Evolutionary conservation across 1,140 invertebrate species (phyloP).

Genomic region (Scaptodrosophila lebanonensis): DNA sequence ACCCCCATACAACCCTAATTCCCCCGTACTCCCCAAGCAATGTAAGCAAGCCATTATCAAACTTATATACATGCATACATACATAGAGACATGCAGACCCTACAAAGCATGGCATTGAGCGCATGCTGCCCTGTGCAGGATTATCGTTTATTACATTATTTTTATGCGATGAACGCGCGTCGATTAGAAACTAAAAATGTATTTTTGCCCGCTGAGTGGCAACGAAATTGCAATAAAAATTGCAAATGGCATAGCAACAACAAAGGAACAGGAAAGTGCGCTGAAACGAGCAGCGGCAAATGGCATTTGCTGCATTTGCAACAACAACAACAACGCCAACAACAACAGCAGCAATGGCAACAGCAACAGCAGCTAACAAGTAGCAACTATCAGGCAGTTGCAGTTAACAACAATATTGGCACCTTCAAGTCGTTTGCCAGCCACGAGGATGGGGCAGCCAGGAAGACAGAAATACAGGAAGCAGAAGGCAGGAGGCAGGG

Average conservation of each 20-base stretch:
- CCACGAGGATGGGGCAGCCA: no score
- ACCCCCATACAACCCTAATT: background rate
- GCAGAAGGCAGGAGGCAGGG: no score
- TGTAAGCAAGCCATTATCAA: conserved; percentile 65
- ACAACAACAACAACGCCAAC: conserved; percentile 14
- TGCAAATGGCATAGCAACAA: conserved; percentile 14
- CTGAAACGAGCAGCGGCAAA: conserved; percentile 49
- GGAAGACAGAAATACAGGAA: no score
- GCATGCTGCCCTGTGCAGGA: conserved; percentile 52
- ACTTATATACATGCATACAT: conserved; percentile 30
- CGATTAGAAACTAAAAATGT: conserved; percentile 75
- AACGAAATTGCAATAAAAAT: conserved; percentile 66
- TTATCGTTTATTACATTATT: conserved; percentile 75
- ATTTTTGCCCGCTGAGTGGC: conserved; percentile 53
- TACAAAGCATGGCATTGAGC: conserved; percentile 19
- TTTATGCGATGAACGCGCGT: conserved; percentile 75
- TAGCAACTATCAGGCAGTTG: conserved; percentile 54
- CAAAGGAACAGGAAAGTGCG: background rate
- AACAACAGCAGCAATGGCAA: conserved; percentile 10
- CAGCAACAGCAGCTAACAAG: conserved; percentile 29
- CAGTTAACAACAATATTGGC: conserved; percentile 74
- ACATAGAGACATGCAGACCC: background rate
- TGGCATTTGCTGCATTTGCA: conserved; percentile 53
- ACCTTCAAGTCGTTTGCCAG: conserved; percentile 37
- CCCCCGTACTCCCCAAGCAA: conserved; percentile 1